Evolutionary conservation across 2,797 vertebrate genomes (phyloP).

Genomic region (Rallus crepitans): DNA sequence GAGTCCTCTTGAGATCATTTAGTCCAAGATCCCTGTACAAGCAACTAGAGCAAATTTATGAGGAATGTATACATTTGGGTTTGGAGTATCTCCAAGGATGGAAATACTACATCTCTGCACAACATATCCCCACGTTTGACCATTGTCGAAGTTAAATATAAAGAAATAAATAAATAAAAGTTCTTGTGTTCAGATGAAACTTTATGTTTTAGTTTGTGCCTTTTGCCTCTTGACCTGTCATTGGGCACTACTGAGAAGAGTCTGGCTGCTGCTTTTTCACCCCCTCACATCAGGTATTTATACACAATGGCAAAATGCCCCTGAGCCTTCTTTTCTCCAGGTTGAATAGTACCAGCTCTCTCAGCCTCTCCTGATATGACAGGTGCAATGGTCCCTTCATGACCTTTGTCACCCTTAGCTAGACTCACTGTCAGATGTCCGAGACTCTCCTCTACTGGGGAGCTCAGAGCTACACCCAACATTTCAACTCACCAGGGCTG

Average conservation of each 20-base stretch:
- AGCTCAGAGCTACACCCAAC: background rate
- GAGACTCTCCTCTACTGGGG: background rate
- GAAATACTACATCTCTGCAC: background rate
- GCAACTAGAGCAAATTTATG: background rate
- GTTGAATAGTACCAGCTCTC: background rate
- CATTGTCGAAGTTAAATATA: fast-evolving
- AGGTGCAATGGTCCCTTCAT: background rate
- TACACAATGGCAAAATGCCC: background rate
- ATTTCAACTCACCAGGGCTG: background rate
- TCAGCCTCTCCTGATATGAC: background rate
- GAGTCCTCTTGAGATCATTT: background rate
- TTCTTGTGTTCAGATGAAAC: background rate
- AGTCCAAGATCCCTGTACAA: background rate
- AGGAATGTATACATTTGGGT: background rate
- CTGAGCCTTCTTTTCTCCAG: background rate
- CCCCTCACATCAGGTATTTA: background rate
- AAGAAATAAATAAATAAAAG: too few species aligned
- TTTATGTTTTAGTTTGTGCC: background rate
- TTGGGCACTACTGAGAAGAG: background rate
- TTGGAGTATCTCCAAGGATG: background rate
- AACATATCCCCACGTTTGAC: background rate
- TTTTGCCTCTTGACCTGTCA: background rate
- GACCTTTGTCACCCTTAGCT: background rate
- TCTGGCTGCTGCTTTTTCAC: background rate
- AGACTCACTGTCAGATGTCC: background rate